Evolutionary conservation across 2,113 vertebrate genomes (phyloP).

Genomic region (Hippopotamus amphibius): DNA sequence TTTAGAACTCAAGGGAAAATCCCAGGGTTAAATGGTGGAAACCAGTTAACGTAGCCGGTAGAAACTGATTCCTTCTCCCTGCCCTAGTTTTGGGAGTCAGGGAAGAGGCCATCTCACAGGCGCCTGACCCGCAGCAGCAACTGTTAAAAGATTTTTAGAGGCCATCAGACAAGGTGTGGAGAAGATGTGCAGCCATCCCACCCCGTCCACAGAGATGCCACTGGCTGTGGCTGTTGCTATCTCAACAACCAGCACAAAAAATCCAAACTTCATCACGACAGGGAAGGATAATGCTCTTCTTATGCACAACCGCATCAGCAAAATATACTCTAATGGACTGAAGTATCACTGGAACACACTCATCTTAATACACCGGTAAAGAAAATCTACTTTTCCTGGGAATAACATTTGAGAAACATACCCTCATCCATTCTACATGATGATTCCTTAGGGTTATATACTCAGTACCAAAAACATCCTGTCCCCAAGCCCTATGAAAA

Average conservation of each 20-base stretch:
- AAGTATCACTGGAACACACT: not conserved
- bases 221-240: not conserved
- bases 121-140: not conserved
- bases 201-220: not conserved
- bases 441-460: conserved; percentile 30
- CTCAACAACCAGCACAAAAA: not conserved
- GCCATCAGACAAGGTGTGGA: not conserved
- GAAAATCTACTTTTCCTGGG: not conserved
- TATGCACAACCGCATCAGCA: not conserved
- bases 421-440: not conserved
- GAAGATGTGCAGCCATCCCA: not conserved
- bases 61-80: not conserved
- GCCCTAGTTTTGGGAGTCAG: not conserved
- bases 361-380: not conserved
- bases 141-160: not conserved
- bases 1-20: conserved; percentile 59
- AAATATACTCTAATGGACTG: not conserved
- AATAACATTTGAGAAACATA: conserved; percentile 30
- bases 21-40: conserved; percentile 11
- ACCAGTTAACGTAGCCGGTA: not conserved
- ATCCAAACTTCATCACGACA: not conserved
- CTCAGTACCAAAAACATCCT: not conserved
- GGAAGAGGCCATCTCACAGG: not conserved
- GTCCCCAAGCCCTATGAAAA: not conserved
- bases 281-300: conserved; percentile 21